Percentiles rank a stretch among this genome's conserved stretches.
phyloP scores from a whole-genome alignment of 53 echinoderm and acorn worm species.

The Astropecten irregularis region DNA sequence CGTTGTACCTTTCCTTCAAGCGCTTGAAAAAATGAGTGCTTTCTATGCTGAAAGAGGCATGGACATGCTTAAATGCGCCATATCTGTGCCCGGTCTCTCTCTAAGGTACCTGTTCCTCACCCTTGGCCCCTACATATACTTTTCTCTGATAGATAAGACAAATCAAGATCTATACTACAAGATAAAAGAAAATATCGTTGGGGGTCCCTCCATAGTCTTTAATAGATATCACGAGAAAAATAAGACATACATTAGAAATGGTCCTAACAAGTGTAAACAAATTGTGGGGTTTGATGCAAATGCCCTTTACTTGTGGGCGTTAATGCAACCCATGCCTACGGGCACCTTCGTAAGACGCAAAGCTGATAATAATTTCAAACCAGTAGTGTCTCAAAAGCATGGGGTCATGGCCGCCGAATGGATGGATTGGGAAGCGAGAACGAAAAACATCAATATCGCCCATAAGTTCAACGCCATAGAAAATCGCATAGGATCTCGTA shows the following conservation, averaged over 20 bases:
- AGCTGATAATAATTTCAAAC: not conserved
- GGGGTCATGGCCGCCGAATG: not conserved
- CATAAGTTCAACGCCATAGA: slow-evolving; percentile 18
- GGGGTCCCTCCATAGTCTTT: slow-evolving; percentile 64
- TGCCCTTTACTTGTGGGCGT: slow-evolving; percentile 58
- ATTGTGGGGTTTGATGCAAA: slow-evolving; percentile 8
- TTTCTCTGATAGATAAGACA: slow-evolving; percentile 35
- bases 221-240: slow-evolving; percentile 53
- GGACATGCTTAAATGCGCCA: slow-evolving; percentile 68
- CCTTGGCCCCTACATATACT: not conserved
- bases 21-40: slow-evolving; percentile 55
- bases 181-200: slow-evolving; percentile 57
- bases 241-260: not conserved
- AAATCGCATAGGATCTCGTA: not conserved
- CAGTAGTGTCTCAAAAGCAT: not conserved
- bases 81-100: slow-evolving; percentile 68
- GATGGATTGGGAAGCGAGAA: slow-evolving; percentile 5
- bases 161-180: slow-evolving; percentile 42
- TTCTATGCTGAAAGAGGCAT: slow-evolving; percentile 54
- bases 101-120: slow-evolving; percentile 65
- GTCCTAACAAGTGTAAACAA: not conserved
- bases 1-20: slow-evolving; percentile 62
- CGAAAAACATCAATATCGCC: not conserved
- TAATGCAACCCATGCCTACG: slow-evolving; percentile 58
- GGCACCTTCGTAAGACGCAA: not conserved